Percentiles rank a stretch among this genome's conserved stretches.
Conservation (phyloP, 2,113 vertebrate genomes). For the Dermatemys mawii region DNA sequence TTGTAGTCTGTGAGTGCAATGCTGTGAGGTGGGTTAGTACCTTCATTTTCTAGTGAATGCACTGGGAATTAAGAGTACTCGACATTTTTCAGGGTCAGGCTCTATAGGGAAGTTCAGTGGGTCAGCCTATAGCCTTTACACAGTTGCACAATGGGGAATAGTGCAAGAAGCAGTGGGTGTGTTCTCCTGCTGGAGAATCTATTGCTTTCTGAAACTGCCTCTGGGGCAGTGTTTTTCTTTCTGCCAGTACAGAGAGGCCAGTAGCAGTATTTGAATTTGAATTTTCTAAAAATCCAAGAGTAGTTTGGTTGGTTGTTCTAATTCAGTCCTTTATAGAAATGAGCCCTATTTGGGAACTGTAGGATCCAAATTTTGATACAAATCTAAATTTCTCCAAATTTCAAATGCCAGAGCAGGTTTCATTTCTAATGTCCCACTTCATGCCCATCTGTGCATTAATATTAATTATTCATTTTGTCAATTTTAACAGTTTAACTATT, state of each 20-base stretch:
- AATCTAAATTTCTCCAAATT: neutral
- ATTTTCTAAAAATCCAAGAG: neutral
- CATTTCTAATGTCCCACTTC: rapidly evolving
- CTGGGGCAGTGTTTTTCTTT: neutral
- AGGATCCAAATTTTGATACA: neutral
- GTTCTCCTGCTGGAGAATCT: neutral
- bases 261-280: neutral
- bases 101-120: neutral
- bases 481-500: neutral
- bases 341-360: neutral
- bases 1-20: neutral
- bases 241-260: neutral
- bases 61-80: neutral
- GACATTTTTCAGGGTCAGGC: neutral
- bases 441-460: neutral
- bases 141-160: neutral
- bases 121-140: neutral
- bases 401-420: neutral
- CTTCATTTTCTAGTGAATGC: neutral
- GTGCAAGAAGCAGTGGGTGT: neutral
- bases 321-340: neutral
- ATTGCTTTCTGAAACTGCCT: neutral
- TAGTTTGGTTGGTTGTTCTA: neutral
- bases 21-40: neutral
- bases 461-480: neutral